A percentile compares a stretch with the other conserved stretches of the same genome.
Evolutionary conservation across 2,888 invertebrate genomes (phyloP).

Genomic region (Agrilus mali): DNA sequence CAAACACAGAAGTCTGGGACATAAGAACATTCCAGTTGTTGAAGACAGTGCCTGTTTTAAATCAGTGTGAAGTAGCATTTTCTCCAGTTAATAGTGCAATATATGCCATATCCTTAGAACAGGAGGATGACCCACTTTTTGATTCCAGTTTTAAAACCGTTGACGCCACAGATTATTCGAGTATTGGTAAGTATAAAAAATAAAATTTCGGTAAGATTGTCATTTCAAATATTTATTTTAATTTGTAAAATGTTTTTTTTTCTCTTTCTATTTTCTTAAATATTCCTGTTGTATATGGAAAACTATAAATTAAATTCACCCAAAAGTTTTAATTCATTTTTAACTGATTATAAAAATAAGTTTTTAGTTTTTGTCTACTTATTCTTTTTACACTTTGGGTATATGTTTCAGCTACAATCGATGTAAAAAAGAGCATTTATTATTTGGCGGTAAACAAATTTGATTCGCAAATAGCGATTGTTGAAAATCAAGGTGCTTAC

Average conservation of each 20-base stretch:
- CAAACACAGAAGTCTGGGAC: conserved; percentile 99
- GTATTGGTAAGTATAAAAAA: conserved; percentile 53
- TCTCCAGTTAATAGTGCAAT: conserved; percentile 77
- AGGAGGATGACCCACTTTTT: conserved; percentile 60
- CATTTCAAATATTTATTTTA: too few relatives aligned
- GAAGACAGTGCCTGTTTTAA: conserved; percentile 85
- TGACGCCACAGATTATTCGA: conserved; percentile 87
- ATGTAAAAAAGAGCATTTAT: conserved; percentile 82
- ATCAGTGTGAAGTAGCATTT: conserved; percentile 81
- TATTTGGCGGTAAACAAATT: conserved; percentile 70
- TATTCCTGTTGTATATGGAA: too few relatives aligned
- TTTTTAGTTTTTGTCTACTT: too few relatives aligned
- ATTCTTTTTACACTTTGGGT: not conserved
- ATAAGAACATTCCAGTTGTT: conserved; percentile 85
- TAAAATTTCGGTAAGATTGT: too few relatives aligned
- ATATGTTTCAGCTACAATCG: conserved; percentile 64
- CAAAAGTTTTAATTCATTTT: not conserved
- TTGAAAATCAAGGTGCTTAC: conserved; percentile 79
- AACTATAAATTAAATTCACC: too few relatives aligned
- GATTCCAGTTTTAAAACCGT: conserved; percentile 91
- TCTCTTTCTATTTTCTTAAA: not conserved
- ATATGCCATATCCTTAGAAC: conserved; percentile 74
- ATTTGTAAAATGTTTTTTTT: too few relatives aligned
- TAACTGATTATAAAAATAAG: not conserved
- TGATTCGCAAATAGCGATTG: conserved; percentile 80